A percentile compares a stretch with the other conserved stretches of the same genome.
Evolutionary conservation across 64 coral and sea anemone species (phyloP).

Genomic region (Porites australiensis): DNA sequence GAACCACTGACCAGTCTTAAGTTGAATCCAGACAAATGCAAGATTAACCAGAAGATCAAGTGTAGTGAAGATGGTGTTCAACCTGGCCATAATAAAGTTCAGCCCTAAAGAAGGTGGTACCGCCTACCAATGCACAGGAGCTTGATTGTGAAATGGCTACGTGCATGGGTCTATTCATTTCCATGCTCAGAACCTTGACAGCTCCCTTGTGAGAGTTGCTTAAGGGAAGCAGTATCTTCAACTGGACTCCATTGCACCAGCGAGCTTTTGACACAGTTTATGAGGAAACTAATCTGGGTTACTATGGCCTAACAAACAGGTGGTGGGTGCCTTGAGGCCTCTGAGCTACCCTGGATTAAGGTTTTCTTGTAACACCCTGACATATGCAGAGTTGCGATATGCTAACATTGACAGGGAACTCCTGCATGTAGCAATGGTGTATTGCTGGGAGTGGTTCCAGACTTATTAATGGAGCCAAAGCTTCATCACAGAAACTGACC

Average conservation of each 20-base stretch:
- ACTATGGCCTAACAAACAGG: slow-evolving; percentile 63
- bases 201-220: slow-evolving; percentile 54
- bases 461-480: slow-evolving; percentile 51
- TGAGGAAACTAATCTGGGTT: slow-evolving; percentile 55
- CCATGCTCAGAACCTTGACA: slow-evolving; percentile 68
- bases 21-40: slow-evolving; percentile 68
- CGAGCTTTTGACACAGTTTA: neutral
- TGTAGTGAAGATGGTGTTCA: slow-evolving; percentile 20
- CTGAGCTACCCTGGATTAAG: slow-evolving; percentile 52
- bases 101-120: slow-evolving; percentile 51
- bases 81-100: neutral
- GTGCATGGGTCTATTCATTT: slow-evolving; percentile 69
- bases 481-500: slow-evolving; percentile 14
- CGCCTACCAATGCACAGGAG: slow-evolving; percentile 27
- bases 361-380: slow-evolving; percentile 45
- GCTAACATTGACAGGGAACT: slow-evolving; percentile 66
- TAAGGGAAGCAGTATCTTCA: slow-evolving; percentile 1
- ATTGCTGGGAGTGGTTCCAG: slow-evolving; percentile 55
- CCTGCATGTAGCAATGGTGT: slow-evolving; percentile 57
- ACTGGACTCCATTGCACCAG: slow-evolving; percentile 36
- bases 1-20: slow-evolving; percentile 47
- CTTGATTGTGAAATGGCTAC: neutral
- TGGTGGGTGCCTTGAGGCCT: slow-evolving; percentile 67
- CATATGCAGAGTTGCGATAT: slow-evolving; percentile 31
- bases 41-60: slow-evolving; percentile 55